These are phyloP conservation scores for Epizoanthus ramosus DNA, from an alignment of 92 coral and sea anemone species.

Conservation along the genomic window DNA sequence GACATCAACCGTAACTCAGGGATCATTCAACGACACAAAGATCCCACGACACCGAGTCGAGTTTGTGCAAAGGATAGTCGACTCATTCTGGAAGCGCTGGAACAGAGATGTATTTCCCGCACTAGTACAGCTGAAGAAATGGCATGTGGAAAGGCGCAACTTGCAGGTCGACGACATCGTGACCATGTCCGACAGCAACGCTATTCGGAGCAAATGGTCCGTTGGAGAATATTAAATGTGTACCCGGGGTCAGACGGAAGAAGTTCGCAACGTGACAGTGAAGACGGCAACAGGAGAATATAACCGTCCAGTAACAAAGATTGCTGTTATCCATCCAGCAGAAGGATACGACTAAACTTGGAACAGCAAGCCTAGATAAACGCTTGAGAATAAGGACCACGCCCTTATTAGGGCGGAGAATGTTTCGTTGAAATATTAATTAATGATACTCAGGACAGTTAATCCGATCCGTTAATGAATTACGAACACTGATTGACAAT, in stretches of 20 bases:
- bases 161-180: slow-evolving; percentile 46
- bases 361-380: too few species aligned
- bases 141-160: slow-evolving; percentile 46
- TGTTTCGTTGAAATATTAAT: too few species aligned
- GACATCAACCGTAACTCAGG: slow-evolving; percentile 43
- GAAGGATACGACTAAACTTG: slow-evolving; percentile 13
- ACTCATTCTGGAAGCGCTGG: slow-evolving; percentile 63
- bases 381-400: too few species aligned
- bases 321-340: slow-evolving; percentile 56
- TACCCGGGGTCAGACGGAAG: slow-evolving; percentile 49
- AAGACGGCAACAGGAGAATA: slow-evolving; percentile 56
- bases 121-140: slow-evolving; percentile 42
- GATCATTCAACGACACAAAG: slow-evolving; percentile 48
- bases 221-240: slow-evolving; percentile 46
- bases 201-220: slow-evolving; percentile 54
- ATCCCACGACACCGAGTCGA: slow-evolving; percentile 58
- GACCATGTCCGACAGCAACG: slow-evolving; percentile 38
- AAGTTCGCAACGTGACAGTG: slow-evolving; percentile 49
- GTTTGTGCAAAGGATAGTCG: slow-evolving; percentile 56
- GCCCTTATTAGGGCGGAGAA: too few species aligned
- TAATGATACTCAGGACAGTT: too few species aligned
- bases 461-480: too few species aligned
- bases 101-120: slow-evolving; percentile 49
- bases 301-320: slow-evolving; percentile 52
- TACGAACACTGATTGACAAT: too few species aligned